These are phyloP conservation scores for Umimayanthus kanabou DNA, from an alignment of 92 coral and sea anemone species.

Conservation along the genomic window DNA sequence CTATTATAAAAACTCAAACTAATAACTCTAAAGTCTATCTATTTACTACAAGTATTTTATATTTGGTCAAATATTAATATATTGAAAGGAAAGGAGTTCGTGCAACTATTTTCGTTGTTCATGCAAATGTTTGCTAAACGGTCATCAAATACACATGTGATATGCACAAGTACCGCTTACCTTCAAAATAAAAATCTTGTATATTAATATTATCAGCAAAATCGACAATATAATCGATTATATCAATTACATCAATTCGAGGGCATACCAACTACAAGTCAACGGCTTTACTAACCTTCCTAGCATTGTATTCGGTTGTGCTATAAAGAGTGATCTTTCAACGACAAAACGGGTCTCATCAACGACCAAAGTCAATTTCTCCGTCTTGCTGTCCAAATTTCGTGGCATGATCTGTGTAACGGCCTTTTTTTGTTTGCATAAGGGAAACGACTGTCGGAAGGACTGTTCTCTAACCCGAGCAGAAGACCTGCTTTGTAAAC, in stretches of 20 bases:
- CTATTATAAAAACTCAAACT: too few relatives aligned
- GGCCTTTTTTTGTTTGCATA: constrained; percentile 55
- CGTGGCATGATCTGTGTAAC: constrained; percentile 62
- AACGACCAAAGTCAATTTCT: constrained; percentile 87
- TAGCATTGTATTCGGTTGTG: constrained; percentile 95
- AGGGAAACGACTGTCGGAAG: constrained; percentile 49
- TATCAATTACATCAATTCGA: not conserved
- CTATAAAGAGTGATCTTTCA: constrained; percentile 85
- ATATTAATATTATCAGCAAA: not conserved
- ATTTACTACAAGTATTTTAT: too few relatives aligned
- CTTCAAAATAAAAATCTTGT: too few relatives aligned
- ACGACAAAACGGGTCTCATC: constrained; percentile 96
- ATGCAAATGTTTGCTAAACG: too few relatives aligned
- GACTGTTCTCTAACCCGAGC: constrained; percentile 55
- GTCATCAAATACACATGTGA: too few relatives aligned
- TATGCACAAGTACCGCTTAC: too few relatives aligned
- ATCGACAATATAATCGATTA: too few relatives aligned
- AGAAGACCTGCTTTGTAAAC: constrained; percentile 55
- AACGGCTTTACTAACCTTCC: constrained; percentile 67
- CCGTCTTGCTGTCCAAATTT: constrained; percentile 53
- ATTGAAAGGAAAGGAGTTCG: too few relatives aligned
- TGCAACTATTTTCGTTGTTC: too few relatives aligned
- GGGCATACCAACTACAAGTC: not conserved
- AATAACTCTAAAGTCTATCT: too few relatives aligned
- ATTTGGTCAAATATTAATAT: too few relatives aligned